A percentile compares a stretch with the other conserved stretches of the same genome.
These are phyloP conservation scores for Mythimna loreyi DNA, from an alignment of 2,888 invertebrate species.

Conservation along the genomic window DNA sequence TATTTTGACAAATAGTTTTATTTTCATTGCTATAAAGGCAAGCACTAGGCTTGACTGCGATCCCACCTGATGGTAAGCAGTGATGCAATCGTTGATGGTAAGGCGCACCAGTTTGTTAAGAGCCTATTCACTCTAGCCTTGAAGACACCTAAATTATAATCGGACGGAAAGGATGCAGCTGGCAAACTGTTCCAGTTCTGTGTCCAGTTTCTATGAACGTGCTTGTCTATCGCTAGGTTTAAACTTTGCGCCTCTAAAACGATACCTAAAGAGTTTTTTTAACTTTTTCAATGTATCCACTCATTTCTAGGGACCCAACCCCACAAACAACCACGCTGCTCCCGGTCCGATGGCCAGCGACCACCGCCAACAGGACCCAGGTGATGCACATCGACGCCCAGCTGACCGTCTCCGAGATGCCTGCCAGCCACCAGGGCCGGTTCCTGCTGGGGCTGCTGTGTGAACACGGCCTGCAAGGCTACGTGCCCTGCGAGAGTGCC, in stretches of 20 bases:
- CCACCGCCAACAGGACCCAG: constrained; percentile 70
- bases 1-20: no score
- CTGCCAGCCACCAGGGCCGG: constrained; percentile 64
- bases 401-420: constrained; percentile 67
- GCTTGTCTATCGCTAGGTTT: no score
- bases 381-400: constrained; percentile 72
- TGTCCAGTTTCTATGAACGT: no score
- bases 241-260: background rate
- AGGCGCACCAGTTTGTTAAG: no score
- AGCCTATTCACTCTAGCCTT: no score
- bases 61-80: no score
- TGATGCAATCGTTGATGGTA: no score
- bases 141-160: no score
- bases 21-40: no score
- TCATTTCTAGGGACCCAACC: constrained; percentile 80
- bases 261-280: background rate
- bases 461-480: constrained; percentile 78
- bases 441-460: constrained; percentile 78
- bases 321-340: constrained; percentile 71
- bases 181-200: no score
- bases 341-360: constrained; percentile 76
- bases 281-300: background rate
- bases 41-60: no score
- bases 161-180: no score
- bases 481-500: constrained; percentile 81